Evolutionary conservation across 1,140 invertebrate species (phyloP), one percentile per base, ranked within the genome.

Genomic region (Ceratosolen solmsi): DNA sequence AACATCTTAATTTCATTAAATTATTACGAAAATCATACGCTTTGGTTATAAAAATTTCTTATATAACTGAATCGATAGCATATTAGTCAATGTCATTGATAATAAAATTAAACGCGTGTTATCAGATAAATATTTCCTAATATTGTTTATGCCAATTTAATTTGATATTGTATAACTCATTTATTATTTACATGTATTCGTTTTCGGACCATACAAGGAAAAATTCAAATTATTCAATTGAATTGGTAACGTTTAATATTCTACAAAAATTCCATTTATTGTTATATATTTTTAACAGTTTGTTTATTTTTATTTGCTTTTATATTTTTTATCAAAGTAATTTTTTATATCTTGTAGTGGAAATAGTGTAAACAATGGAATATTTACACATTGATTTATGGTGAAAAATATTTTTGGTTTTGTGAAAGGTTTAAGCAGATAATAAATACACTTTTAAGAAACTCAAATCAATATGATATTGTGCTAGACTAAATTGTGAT

Each of bases 111-210:
- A 7, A 5, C 58, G n/a, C 13, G 2, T 58, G 11, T 33, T 79
- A 38, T 25, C 22, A 70, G 49, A 79, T 70, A 79, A 71, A 79
- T 70, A n/a, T 25, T 70, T 79, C 30, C 51, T 70, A 79, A 79
- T 54, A 70, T 70, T 65, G 49, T 54, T 56, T 70, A 51, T n/a
- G 22, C n/a, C 36, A 2, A 1, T 78, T 70, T 71, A 56, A 4
- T 27, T n/a, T 27, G 13, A 5, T 20, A 56, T 36, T 38, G 56
- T 63, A 65, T 65, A 49, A 25, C 25, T 46, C 8, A 25, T 46
- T 71, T 46, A 46, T 13, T 46, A 8, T 13, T 46, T 46, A 46
- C 41, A 5, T 13, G 41, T 46, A 8, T 46, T 41, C 17, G 13
- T 41, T 17, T 41, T 17, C 17, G 38, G n/a, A 46, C n/a, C 7